A percentile compares a stretch with the other conserved stretches of the same genome.
Evolutionary conservation across 1,140 invertebrate species (phyloP).

Genomic region (Trypoxylus dichotomus): DNA sequence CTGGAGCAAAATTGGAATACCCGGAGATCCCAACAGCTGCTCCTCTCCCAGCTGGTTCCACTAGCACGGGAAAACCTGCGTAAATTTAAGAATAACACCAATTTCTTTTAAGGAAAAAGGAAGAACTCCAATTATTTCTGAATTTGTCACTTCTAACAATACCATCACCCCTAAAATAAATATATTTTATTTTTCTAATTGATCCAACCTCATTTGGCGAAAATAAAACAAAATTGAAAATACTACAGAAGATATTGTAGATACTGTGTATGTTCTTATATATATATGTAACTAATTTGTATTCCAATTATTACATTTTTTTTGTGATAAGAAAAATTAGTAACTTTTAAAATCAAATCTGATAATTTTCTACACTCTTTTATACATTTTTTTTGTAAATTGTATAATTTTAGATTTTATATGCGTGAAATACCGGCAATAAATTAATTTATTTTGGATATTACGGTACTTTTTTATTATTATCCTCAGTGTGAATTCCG

Average conservation of each 20-base stretch:
- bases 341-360: not conserved
- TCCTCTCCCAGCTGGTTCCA: constrained; percentile 53
- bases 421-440: not conserved
- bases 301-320: not conserved
- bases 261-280: not conserved
- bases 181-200: not conserved
- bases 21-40: constrained; percentile 74
- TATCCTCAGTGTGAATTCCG: too few species aligned
- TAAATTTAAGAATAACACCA: not conserved
- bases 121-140: not conserved
- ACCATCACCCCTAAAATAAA: not conserved
- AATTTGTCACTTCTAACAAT: not conserved
- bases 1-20: constrained; percentile 80
- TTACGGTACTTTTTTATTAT: not conserved
- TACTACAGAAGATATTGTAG: not conserved
- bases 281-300: not conserved
- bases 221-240: not conserved
- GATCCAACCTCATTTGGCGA: not conserved
- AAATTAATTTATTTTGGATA: constrained; percentile 21
- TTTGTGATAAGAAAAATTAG: not conserved
- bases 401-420: not conserved
- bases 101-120: constrained; percentile 3
- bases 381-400: too few species aligned
- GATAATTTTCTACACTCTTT: too few species aligned
- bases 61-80: constrained; percentile 7